These are phyloP conservation scores for Diogma glabrata DNA, from an alignment of 2,888 invertebrate genomes.

Conservation along the genomic window DNA sequence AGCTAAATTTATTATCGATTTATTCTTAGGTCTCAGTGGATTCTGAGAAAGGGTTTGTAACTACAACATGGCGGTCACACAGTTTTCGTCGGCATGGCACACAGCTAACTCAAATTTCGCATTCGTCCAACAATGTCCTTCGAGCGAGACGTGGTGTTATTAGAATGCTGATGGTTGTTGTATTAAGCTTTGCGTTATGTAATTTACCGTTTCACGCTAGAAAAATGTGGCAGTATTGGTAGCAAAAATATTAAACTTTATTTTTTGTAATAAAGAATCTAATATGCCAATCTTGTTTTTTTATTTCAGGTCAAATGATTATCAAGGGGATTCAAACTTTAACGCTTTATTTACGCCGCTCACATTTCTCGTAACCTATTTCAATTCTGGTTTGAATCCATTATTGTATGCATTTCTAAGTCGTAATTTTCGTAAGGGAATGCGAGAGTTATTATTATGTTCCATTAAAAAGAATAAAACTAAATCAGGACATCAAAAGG, in stretches of 20 bases:
- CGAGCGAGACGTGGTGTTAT: constrained; percentile 75
- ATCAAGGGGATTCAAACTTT: constrained; percentile 60
- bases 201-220: constrained; percentile 82
- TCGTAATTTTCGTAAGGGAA: constrained; percentile 71
- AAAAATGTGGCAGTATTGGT: constrained; percentile 80
- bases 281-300: background rate
- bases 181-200: constrained; percentile 78
- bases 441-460: constrained; percentile 67
- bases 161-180: constrained; percentile 78
- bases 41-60: background rate
- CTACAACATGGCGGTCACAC: constrained; percentile 4
- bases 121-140: constrained; percentile 62
- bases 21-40: background rate
- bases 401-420: constrained; percentile 78
- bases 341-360: constrained; percentile 70
- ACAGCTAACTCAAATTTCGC: constrained; percentile 48
- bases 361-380: constrained; percentile 76
- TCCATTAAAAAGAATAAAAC: constrained; percentile 36
- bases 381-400: constrained; percentile 85
- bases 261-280: background rate
- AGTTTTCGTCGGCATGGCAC: constrained; percentile 32
- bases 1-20: too few species aligned
- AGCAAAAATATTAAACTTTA: background rate
- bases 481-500: constrained; percentile 34
- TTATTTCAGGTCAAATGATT: constrained; percentile 41